Evolutionary conservation across 2,888 invertebrate genomes (phyloP).

Genomic region (Zygogramma bicolorata): DNA sequence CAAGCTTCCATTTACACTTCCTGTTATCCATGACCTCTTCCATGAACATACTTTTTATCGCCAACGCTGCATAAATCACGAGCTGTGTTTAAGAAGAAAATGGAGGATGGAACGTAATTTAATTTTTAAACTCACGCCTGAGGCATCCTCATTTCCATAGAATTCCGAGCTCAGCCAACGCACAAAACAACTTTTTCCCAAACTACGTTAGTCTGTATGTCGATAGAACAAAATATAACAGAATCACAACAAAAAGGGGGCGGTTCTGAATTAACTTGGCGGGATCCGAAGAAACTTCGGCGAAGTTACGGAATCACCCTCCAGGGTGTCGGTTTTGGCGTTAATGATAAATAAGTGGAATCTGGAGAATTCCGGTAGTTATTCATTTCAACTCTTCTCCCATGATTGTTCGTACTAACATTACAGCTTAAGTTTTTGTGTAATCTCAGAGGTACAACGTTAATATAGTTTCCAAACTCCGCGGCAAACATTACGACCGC

Average conservation of each 20-base stretch:
- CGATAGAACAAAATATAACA: conserved; percentile 7
- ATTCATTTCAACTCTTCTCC: conserved; percentile 39
- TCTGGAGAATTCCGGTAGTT: conserved; percentile 37
- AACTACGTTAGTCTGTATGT: not conserved
- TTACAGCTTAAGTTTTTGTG: conserved; percentile 30
- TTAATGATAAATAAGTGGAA: conserved; percentile 47
- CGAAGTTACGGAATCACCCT: conserved; percentile 35
- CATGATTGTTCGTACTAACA: conserved; percentile 38
- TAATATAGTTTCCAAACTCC: conserved; percentile 35
- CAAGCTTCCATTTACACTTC: too few species aligned
- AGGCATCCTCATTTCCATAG: not conserved
- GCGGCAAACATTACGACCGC: conserved; percentile 23
- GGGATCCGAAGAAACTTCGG: conserved; percentile 10
- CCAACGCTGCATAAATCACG: not conserved
- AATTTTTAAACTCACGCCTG: not conserved
- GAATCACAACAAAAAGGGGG: not conserved
- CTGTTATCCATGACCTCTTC: not conserved
- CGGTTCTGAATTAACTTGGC: not conserved
- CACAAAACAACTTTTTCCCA: not conserved
- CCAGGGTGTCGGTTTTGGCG: conserved; percentile 35
- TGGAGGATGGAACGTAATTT: not conserved
- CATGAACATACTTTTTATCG: not conserved
- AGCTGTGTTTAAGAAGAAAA: not conserved
- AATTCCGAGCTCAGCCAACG: not conserved
- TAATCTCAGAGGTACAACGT: conserved; percentile 28